These are phyloP conservation scores for Forbesichthys agassizii DNA, from an alignment of 2,113 vertebrate genomes.

Conservation along the genomic window DNA sequence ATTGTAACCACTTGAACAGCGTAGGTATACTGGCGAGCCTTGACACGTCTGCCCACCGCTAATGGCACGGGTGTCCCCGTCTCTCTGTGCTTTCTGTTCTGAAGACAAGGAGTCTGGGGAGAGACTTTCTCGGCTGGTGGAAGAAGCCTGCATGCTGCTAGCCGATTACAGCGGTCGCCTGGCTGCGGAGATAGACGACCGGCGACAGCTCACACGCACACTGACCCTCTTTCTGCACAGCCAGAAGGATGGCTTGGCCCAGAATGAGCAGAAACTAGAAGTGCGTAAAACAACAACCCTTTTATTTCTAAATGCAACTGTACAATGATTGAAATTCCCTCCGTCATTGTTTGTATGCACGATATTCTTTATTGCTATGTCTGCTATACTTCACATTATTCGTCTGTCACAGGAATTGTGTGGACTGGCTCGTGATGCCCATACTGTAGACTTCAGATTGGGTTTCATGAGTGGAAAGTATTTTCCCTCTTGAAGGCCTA, in stretches of 20 bases:
- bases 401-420: neutral
- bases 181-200: slow-evolving; percentile 97
- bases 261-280: slow-evolving; percentile 98
- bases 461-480: neutral
- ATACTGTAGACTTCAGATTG: neutral
- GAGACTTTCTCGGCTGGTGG: slow-evolving; percentile 76
- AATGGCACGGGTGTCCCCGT: slow-evolving; percentile 78
- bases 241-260: slow-evolving; percentile 93
- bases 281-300: slow-evolving; percentile 85
- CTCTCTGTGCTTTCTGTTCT: slow-evolving; percentile 63
- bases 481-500: neutral
- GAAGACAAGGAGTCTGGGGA: slow-evolving; percentile 78
- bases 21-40: neutral
- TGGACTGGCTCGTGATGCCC: neutral
- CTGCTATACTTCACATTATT: slow-evolving; percentile 9
- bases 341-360: neutral
- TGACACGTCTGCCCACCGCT: slow-evolving; percentile 42
- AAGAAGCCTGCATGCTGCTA: slow-evolving; percentile 97
- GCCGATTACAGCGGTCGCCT: slow-evolving; percentile 98
- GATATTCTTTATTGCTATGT: slow-evolving; percentile 8
- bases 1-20: slow-evolving; percentile 1
- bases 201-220: slow-evolving; percentile 93
- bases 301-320: slow-evolving; percentile 11
- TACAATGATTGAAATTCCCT: neutral
- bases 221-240: slow-evolving; percentile 92